Evolutionary conservation across 2,113 vertebrate genomes (phyloP).

Genomic region (Trachemys scripta): DNA sequence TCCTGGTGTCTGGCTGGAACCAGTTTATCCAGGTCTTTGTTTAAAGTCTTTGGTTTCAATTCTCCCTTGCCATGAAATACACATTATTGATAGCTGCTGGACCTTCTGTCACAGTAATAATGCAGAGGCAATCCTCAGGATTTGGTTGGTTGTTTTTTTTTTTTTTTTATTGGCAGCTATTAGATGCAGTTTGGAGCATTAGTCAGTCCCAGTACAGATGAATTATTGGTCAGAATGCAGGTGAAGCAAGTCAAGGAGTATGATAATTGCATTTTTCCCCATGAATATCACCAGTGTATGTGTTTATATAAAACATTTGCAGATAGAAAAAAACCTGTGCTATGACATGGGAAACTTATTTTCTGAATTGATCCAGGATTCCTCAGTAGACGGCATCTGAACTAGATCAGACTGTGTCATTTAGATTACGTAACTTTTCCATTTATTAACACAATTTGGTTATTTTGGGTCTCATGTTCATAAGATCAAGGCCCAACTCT

Average conservation of each 20-base stretch:
- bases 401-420: not conserved
- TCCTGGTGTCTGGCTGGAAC: not conserved
- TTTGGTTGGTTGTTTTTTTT: not conserved
- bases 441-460: not conserved
- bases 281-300: not conserved
- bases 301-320: not conserved
- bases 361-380: slow-evolving; percentile 24
- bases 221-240: slow-evolving; percentile 34
- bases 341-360: not conserved
- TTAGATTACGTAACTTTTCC: not conserved
- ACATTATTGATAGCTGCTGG: slow-evolving; percentile 8
- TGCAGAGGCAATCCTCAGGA: slow-evolving; percentile 26
- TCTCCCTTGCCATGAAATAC: not conserved
- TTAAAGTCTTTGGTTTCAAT: slow-evolving; percentile 27
- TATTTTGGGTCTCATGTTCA: slow-evolving; percentile 5
- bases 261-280: slow-evolving; percentile 3
- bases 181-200: slow-evolving; percentile 15
- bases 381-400: not conserved
- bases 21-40: not conserved
- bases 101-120: slow-evolving; percentile 30
- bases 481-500: not conserved
- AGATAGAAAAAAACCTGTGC: not conserved
- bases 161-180: slow-evolving; percentile 28
- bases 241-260: not conserved
- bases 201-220: not conserved